Base-by-base conservation (phyloP, 2,797 vertebrate species). In the Bufotes viridis region DNA sequence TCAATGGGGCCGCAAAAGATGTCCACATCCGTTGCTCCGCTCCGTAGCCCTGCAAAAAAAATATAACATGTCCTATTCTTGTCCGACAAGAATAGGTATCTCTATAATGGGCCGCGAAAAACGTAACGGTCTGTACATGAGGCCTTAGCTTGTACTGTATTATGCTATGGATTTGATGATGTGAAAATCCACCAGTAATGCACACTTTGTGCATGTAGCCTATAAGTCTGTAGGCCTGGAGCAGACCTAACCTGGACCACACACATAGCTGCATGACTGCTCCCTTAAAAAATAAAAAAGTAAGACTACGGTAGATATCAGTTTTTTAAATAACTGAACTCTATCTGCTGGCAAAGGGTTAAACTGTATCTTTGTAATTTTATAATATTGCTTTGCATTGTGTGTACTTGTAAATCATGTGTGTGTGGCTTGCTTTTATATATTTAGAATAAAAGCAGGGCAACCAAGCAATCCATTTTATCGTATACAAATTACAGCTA, bases 401-500 rank as follows among this genome's bases (percentile, higher is more conserved):
- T 89, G 24, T 75, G 24, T 63, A 22, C 72, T 22, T 89, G 84
- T n/a, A 58, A 87, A 80, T 75, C 57, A 20, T 60, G 57, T 53
- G 53, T 51, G 42, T 63, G 60, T 78, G 84, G 65, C 58, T 42
- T 74, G 51, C 78, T 51, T 58, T 29, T 86, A 72, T 51, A 42
- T 86, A 20, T 84, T 58, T 82, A 26, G 49, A 49, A 84, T 89
- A 83, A 83, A 89, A 82, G 65, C 88, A 89, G 84, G 78, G 88
- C 84, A 89, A 79, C 53, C 74, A 61, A 78, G 88, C 88, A 87
- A 86, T 83, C 85, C 88, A 83, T 87, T 89, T 89, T 63, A 87
- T 87, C 55, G 26, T 87, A 49, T 87, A 87, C 88, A 89, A 89
- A 89, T 89, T 89, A 87, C 88, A 89, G 88, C 88, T 89, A 89